Base-by-base conservation (phyloP, 2,113 vertebrate genomes). In the Speoplatyrhinus poulsoni region DNA sequence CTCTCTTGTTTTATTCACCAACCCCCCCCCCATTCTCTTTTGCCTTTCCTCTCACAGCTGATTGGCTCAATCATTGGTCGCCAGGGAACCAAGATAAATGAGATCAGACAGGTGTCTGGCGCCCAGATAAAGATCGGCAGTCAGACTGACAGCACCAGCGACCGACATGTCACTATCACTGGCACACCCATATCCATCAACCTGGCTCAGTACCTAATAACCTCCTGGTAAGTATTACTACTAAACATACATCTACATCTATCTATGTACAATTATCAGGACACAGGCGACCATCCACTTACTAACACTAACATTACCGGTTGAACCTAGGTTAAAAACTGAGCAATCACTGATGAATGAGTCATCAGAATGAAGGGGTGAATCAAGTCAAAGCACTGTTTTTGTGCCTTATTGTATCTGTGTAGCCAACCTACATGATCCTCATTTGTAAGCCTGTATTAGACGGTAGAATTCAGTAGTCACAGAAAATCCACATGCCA, bases 121-220 rank as follows among this genome's bases (percentile, higher is more conserved):
- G 96, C 96, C 13, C 96, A 98, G 79, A 98, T 98, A 87, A 98
- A 98, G 92, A 98, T 98, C 0, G 96, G 95, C 80, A 98, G 95
- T 82, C 96, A 98, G 92, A 93, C 93, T 0, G 96, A 98, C 87
- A 94, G 95, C 61, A 94, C 94, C 63, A 95, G 93, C 0, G 96
- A 98, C 81, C 92, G 96, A 12, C 95, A 95, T 0, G 94, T 98
- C 65, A 96, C 96, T 89, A 98, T 98, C 90, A 95, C 94, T 0
- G 96, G 96, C 60, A 93, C 96, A 0, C 95, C 96, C 0, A 93
- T 96, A 77, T 95, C 93, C 91, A 97, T 98, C 75, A 94, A 96
- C 81, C 90, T 98, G 91, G 96, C 96, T 54, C 96, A 98, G 91
- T 98, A 97, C 91, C 94, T 98, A 82, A 98, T 98, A 92, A 96